Percentiles rank a stretch among this genome's conserved stretches.
Evolutionary conservation across 2,797 vertebrate genomes (phyloP).

Genomic region (Pantherophis vulpinus): DNA sequence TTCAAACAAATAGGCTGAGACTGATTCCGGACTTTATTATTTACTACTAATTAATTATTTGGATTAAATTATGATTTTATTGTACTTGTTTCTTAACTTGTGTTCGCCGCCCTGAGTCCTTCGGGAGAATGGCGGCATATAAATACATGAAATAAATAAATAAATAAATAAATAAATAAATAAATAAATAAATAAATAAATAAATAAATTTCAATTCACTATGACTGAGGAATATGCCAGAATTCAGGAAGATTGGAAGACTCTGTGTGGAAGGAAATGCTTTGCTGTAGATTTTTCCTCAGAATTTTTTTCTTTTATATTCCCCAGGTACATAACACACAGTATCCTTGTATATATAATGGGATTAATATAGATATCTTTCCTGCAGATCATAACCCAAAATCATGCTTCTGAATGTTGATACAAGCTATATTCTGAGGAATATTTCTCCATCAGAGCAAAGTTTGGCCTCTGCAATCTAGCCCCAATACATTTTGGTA

Average conservation of each 20-base stretch:
- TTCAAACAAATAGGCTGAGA: too few relatives aligned
- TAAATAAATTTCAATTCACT: background rate
- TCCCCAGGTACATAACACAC: background rate
- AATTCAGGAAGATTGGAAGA: background rate
- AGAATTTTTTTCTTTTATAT: background rate
- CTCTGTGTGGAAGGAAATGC: background rate
- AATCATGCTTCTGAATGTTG: background rate
- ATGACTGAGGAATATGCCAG: background rate
- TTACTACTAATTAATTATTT: too few relatives aligned
- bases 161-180: too few relatives aligned
- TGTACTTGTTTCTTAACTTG: too few relatives aligned
- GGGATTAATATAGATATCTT: background rate
- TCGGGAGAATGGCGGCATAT: too few relatives aligned
- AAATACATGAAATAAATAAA: too few relatives aligned
- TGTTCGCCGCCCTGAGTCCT: too few relatives aligned
- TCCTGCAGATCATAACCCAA: background rate
- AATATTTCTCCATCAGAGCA: background rate
- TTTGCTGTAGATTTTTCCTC: background rate
- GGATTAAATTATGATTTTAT: too few relatives aligned
- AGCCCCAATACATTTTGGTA: background rate
- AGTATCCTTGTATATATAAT: background rate
- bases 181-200: too few relatives aligned
- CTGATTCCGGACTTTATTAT: too few relatives aligned
- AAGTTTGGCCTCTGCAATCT: background rate
- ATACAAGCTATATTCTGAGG: background rate